Percentiles rank a stretch among this genome's conserved stretches.
Conservation (phyloP, 2,888 invertebrate genomes). For the Poecilobothrus nobilitatus region DNA sequence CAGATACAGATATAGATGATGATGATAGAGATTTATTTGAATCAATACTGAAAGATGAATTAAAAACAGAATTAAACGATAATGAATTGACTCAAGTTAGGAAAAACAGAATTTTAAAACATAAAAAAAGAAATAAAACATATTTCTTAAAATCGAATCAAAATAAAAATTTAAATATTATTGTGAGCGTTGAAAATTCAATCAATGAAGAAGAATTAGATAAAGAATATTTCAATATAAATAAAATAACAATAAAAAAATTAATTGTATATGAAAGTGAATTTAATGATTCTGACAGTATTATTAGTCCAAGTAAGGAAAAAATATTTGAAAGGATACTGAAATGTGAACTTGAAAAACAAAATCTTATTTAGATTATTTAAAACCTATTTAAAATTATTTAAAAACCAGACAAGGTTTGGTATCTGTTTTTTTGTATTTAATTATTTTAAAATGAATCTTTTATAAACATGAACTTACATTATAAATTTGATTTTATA, state of each 20-base stretch:
- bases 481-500: no score
- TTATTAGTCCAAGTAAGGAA: neutral
- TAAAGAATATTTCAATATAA: neutral
- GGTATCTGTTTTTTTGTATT: no score
- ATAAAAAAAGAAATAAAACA: neutral
- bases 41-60: neutral
- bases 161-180: neutral
- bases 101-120: neutral
- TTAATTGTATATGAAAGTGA: neutral
- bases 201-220: neutral
- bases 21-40: neutral
- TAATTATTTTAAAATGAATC: no score
- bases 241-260: neutral
- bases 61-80: neutral
- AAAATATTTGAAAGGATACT: neutral
- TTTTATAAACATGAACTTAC: no score
- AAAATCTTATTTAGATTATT: no score
- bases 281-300: neutral
- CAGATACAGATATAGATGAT: neutral
- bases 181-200: neutral
- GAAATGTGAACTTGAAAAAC: neutral
- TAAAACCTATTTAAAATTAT: no score
- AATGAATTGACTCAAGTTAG: neutral
- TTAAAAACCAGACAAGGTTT: no score
- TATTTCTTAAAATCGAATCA: neutral